Evolutionary conservation across 2,888 invertebrate species (phyloP), one percentile per base, ranked within the genome.

Genomic region (Mesoligia furuncula): DNA sequence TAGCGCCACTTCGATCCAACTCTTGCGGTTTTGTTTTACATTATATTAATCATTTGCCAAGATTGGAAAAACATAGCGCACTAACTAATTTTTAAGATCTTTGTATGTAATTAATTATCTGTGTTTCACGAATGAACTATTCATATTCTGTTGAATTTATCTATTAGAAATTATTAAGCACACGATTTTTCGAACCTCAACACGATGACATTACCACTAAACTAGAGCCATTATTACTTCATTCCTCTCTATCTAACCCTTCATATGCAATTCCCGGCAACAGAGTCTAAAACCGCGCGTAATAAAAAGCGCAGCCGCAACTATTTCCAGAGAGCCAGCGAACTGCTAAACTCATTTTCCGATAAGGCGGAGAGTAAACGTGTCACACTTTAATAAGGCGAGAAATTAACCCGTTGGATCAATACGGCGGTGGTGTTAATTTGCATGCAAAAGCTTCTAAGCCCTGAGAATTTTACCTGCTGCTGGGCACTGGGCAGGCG

Each of bases 371-470:
- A 69, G 72, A 67, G 75, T 67, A 73, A 85, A 80, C 67, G 61
- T 75, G 76, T 82, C 73, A 85, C 20, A 65, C 48, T 80, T 85
- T 85, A 81, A 86, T 87, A 85, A 86, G 81, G 86, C 77, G 78
- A 81, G 86, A 72, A 88, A 89, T 88, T 86, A 87, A 86, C 86
- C 79, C 82, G 84, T 80, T 78, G 78, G 87, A 86, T 89, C 90
- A 87, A 90, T 91, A 84, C 82, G 73, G 85, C 75, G 89, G 84
- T 85, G 86, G 84, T 85, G 88, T 88, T 88, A 91, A 93, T 93
- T 93, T 93, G 92, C 93, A 93, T 93, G 87, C 86, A 84, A 92
- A 92, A 93, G 92, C 90, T 85, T 36, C 36, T 80, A 85, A 86
- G 91, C 87, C 83, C 82, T 86, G 90, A 90, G 87, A 90, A 88